Evolutionary conservation across 2,888 invertebrate genomes (phyloP).

Genomic region (Atherix ibis): DNA sequence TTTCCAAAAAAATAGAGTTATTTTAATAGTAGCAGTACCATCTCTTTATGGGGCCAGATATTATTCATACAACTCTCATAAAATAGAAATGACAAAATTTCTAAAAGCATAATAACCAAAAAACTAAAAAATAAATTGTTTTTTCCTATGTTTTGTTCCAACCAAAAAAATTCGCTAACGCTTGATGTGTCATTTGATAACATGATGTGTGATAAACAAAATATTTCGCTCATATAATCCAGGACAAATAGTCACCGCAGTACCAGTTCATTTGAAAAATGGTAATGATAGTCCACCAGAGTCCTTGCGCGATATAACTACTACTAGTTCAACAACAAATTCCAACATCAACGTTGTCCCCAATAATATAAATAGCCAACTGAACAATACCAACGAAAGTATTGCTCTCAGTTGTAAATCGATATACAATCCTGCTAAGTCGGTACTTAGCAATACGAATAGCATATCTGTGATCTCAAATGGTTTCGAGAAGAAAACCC

Average conservation of each 20-base stretch:
- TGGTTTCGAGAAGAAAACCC: slow-evolving; percentile 8
- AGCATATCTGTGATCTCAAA: slow-evolving; percentile 11
- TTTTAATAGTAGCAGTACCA: too few species aligned
- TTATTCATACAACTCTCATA: too few species aligned
- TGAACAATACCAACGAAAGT: slow-evolving; percentile 8
- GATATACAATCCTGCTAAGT: slow-evolving; percentile 7
- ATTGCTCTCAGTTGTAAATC: slow-evolving; percentile 12
- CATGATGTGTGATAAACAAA: too few species aligned
- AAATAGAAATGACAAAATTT: too few species aligned
- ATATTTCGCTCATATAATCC: slow-evolving; percentile 10
- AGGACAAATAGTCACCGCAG: slow-evolving; percentile 32
- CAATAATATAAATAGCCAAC: slow-evolving; percentile 8
- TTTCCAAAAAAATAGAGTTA: too few species aligned
- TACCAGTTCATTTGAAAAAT: slow-evolving; percentile 29
- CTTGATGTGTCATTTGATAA: too few species aligned
- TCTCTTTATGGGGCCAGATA: too few species aligned
- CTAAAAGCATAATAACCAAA: too few species aligned
- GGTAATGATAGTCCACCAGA: slow-evolving; percentile 26
- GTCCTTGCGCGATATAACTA: slow-evolving; percentile 21
- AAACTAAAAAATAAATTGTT: too few species aligned
- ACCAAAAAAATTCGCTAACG: too few species aligned
- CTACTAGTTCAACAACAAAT: slow-evolving; percentile 12
- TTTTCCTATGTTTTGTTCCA: too few species aligned
- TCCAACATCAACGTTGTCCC: slow-evolving; percentile 11
- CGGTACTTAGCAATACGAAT: slow-evolving; percentile 7